phyloP scores from a whole-genome alignment of 1,140 invertebrate species.

The Drosophila murphyi region DNA sequence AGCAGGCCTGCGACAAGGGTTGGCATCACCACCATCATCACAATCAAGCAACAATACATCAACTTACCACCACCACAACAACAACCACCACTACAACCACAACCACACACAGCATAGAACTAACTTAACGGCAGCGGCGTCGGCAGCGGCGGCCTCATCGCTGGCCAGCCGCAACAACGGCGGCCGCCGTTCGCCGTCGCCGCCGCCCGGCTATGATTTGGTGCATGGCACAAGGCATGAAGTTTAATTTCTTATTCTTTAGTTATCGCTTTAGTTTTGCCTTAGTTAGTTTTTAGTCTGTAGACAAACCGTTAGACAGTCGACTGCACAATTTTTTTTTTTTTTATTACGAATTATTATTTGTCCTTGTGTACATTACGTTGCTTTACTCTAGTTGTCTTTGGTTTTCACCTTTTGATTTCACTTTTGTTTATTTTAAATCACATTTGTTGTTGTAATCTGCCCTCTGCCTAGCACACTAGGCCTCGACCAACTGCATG shows the following conservation, averaged over 20 bases:
- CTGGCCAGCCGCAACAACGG: constrained; percentile 37
- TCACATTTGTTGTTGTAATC: constrained; percentile 24
- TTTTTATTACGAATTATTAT: background rate
- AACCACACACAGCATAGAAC: constrained; percentile 76
- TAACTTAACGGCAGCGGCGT: constrained; percentile 62
- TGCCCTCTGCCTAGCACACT: constrained; percentile 39
- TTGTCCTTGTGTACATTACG: constrained; percentile 29
- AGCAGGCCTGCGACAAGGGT: constrained; percentile 83
- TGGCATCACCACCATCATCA: constrained; percentile 77
- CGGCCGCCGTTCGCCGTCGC: constrained; percentile 73
- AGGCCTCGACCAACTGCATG: constrained; percentile 44
- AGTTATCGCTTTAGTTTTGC: constrained; percentile 27
- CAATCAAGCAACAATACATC: constrained; percentile 74
- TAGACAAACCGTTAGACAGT: background rate
- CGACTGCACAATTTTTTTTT: background rate
- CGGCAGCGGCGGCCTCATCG: constrained; percentile 39
- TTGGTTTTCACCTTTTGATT: constrained; percentile 22
- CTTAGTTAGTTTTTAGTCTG: background rate
- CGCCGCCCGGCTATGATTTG: constrained; percentile 84
- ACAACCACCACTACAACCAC: constrained; percentile 59
- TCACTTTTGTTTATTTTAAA: constrained; percentile 22
- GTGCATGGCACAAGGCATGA: constrained; percentile 85
- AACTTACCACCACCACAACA: constrained; percentile 62
- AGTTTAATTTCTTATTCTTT: constrained; percentile 65
- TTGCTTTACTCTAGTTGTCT: constrained; percentile 19